A percentile compares a stretch with the other conserved stretches of the same genome.
These are phyloP conservation scores for Nymphalis io DNA, from an alignment of 1,140 invertebrate species.

Conservation along the genomic window DNA sequence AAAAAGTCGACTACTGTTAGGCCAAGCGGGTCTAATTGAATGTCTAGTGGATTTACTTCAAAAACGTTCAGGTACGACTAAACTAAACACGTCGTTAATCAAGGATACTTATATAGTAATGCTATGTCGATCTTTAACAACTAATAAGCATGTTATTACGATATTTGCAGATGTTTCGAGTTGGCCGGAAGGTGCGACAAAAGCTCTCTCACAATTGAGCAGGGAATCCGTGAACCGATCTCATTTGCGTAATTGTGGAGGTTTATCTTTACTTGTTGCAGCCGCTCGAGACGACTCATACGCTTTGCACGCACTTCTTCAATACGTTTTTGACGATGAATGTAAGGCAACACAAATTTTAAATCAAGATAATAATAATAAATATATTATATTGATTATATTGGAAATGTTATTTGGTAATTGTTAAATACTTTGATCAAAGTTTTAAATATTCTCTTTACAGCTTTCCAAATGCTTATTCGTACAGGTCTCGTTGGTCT, in stretches of 20 bases:
- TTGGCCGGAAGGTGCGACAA: slow-evolving; percentile 69
- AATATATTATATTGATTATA: too few species aligned
- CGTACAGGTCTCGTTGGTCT: slow-evolving; percentile 71
- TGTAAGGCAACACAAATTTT: slow-evolving; percentile 51
- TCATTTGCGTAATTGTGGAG: slow-evolving; percentile 66
- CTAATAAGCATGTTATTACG: background rate
- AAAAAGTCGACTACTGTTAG: slow-evolving; percentile 61
- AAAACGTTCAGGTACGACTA: slow-evolving; percentile 64
- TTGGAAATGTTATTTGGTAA: too few species aligned
- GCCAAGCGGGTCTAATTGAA: slow-evolving; percentile 72
- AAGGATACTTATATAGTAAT: background rate
- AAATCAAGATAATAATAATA: background rate
- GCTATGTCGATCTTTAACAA: background rate
- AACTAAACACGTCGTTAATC: background rate
- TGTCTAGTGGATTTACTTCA: slow-evolving; percentile 68
- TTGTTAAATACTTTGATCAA: too few species aligned
- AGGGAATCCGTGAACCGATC: slow-evolving; percentile 73
- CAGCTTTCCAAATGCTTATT: slow-evolving; percentile 73
- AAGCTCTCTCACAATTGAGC: slow-evolving; percentile 67
- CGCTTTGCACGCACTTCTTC: slow-evolving; percentile 66
- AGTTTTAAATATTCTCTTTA: slow-evolving; percentile 25
- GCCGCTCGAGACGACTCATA: slow-evolving; percentile 55
- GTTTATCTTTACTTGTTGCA: slow-evolving; percentile 61
- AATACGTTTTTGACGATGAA: slow-evolving; percentile 74
- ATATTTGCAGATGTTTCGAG: slow-evolving; percentile 26